Conservation (phyloP, 2,113 vertebrate genomes). For the Cinclus mexicanus region DNA sequence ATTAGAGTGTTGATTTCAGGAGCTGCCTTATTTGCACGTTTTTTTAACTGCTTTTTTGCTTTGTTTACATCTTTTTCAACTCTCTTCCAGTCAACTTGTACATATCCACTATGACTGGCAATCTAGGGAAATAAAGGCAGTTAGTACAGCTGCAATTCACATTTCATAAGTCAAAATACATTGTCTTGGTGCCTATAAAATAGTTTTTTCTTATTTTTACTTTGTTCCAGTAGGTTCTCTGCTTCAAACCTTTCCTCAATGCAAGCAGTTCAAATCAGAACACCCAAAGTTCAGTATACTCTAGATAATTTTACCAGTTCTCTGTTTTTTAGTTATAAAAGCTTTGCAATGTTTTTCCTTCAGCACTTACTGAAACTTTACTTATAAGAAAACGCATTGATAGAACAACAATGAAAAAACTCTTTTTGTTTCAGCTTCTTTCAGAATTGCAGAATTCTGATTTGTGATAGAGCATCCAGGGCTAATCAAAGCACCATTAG, state of each 20-base stretch:
- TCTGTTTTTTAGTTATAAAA: background rate
- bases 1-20: conserved; percentile 92
- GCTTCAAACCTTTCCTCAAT: background rate
- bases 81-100: conserved; percentile 97
- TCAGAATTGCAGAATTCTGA: background rate
- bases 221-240: background rate
- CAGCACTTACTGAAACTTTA: background rate
- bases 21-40: conserved; percentile 87
- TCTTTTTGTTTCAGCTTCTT: background rate
- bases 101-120: conserved; percentile 95
- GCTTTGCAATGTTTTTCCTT: background rate
- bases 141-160: background rate
- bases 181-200: background rate
- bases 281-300: background rate
- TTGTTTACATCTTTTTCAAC: conserved; percentile 98
- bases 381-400: background rate
- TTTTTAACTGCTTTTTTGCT: conserved; percentile 94
- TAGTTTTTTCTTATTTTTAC: too few species aligned
- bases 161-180: background rate
- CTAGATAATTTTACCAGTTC: background rate
- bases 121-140: conserved; percentile 78
- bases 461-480: background rate
- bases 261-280: background rate
- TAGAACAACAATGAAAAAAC: background rate
- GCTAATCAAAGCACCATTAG: background rate